Evolutionary conservation across 2,113 vertebrate genomes (phyloP), one percentile per base, ranked within the genome.

Genomic region (Mormyrus lacerda): DNA sequence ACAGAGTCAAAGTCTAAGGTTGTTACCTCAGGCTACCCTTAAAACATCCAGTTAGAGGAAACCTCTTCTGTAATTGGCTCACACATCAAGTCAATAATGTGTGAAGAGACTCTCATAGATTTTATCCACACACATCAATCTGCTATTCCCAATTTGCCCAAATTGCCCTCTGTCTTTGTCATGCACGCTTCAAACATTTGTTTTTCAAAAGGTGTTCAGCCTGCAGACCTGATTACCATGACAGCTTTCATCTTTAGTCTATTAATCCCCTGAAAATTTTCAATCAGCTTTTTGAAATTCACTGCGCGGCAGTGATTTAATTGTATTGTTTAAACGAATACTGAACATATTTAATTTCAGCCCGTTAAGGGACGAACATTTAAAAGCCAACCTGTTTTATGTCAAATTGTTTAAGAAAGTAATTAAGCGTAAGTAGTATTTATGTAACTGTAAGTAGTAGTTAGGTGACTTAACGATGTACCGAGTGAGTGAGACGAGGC

Each of bases 81-180:
- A 10, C 88, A 89, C 88, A 89, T 47, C 51, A 48, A 79, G 88
- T 89, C 88, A 58, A 89, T 89, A 89, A 83, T 47, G 53, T 47
- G 42, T 45, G 15, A 84, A 17, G 35, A 31, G 69, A 88, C 48
- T 51, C 73, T 84, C 79, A 61, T 58, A 58, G 51, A 83, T 61
- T 85, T 61, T 45, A 87, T 27, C 31, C 50, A 55, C 39, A 84
- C 44, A 3, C 50, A 50, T 87, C 85, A 55, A 27, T 87, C 48
- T 55, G 31, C 50, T 87, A 53, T 87, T 87, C 85, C 85, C 47
- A 87, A 87, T 35, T 61, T 45, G n/a, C 69, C 88, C 73, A 50
- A 55, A 82, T 42, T 58, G 73, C 73, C 88, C 39, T 83, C 53
- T 45, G n/a, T 51, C 88, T 89, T 48, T 85, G 53, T 35, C 79